phyloP scores from a whole-genome alignment of 2,113 vertebrate genomes.

The Catharus fuscescens region DNA sequence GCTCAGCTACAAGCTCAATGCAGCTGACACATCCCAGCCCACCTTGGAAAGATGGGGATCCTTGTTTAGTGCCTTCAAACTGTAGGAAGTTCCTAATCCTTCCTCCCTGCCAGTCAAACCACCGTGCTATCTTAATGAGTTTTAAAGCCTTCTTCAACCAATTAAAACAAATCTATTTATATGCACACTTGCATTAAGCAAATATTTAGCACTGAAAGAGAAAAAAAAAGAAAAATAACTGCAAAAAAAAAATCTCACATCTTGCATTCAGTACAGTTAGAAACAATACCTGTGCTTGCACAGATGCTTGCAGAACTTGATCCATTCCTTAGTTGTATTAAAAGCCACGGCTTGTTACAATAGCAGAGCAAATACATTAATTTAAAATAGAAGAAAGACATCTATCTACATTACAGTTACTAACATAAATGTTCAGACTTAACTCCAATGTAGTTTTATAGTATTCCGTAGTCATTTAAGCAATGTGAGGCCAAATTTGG shows the following conservation, averaged over 20 bases:
- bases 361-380: neutral
- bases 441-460: neutral
- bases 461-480: neutral
- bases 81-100: neutral
- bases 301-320: slow-evolving; percentile 47
- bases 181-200: fast-evolving
- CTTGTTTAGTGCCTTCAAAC: neutral
- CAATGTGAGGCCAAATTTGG: neutral
- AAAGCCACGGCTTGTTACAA: neutral
- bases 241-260: neutral
- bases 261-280: neutral
- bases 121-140: neutral
- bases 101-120: neutral
- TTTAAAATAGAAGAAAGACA: neutral
- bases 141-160: neutral
- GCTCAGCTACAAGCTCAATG: neutral
- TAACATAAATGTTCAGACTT: neutral
- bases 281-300: neutral
- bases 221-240: neutral
- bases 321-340: slow-evolving; percentile 38
- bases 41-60: neutral
- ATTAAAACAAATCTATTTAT: neutral
- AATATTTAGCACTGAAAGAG: neutral
- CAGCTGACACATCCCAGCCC: neutral
- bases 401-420: neutral